phyloP scores from a whole-genome alignment of 2,797 vertebrate genomes.

The Peromyscus aztecus region DNA sequence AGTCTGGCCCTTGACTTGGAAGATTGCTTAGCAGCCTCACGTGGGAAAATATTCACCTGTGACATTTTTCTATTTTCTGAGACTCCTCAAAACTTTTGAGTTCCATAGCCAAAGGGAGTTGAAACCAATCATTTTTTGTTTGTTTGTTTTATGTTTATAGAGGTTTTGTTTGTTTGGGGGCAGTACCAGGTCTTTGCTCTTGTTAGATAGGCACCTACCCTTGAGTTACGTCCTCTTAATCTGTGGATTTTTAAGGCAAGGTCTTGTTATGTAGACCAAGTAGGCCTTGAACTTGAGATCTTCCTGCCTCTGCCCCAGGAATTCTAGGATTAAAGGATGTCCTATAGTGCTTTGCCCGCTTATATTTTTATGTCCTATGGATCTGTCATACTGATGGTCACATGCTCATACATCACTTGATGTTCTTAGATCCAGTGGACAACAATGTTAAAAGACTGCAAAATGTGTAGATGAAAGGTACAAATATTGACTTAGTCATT shows the following conservation, averaged over 20 bases:
- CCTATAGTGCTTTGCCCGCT: too few relatives aligned
- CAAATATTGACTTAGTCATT: neutral
- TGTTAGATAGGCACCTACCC: neutral
- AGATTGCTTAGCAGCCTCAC: neutral
- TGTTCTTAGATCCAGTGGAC: neutral
- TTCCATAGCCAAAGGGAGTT: neutral
- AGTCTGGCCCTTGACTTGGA: neutral
- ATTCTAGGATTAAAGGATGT: neutral
- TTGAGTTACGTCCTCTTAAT: neutral
- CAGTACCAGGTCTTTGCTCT: neutral
- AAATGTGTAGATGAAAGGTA: neutral
- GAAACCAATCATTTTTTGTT: neutral
- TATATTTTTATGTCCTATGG: neutral
- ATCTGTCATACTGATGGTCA: neutral
- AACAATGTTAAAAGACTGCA: conserved; percentile 44
- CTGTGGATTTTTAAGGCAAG: neutral
- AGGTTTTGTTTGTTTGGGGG: neutral
- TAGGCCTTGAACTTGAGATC: neutral
- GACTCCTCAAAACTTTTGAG: neutral
- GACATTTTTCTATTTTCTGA: neutral
- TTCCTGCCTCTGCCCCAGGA: neutral
- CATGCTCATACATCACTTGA: neutral
- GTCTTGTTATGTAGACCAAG: neutral
- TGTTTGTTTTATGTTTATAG: neutral
- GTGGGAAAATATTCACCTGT: neutral